Base-by-base conservation (phyloP, 1,140 invertebrate genomes). In the Orchestia grillus region DNA sequence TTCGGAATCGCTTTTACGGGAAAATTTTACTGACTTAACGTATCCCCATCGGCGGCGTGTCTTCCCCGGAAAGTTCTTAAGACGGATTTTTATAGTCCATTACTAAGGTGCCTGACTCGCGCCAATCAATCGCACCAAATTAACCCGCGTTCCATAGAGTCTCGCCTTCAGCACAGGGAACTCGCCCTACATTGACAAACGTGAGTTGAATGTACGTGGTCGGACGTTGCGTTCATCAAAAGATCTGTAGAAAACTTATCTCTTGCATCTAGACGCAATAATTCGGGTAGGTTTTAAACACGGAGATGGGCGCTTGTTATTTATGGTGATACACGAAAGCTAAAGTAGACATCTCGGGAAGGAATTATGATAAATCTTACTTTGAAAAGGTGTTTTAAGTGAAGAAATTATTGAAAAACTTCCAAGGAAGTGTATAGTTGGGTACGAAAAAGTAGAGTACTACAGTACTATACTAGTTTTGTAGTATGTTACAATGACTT, bases 81-180 rank as follows among this genome's bases (percentile, higher is more conserved):
- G 43, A 40, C 92, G 43, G 11, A 43, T 8, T 47, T 94, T 94
- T 94, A 94, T 94, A 44, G 92, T 40, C 44, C 92, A 45, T 47
- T 19, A 3, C 92, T 0, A 44, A 11, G 43, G 44, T 44, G 11
- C 92, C 19, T 47, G 47, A 47, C 44, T 42, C 36, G 36, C 19
- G 11, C 44, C 8, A 94, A 94, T 94, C 92, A 94, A 45, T 94
- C 92, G 47, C 44, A 94, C 40, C 43, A 47, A 90, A 94, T 16
- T 44, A 45, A 45, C 62, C 36, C 11, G 28, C 36, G 62, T 77
- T 1, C 36, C 36, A 19, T 23, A 36, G 62, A 19, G 28, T 23
- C 28, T 23, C 19, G 47, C 47, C 62, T 77, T 36, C 15, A 36
- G 62, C 11, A 8, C 62, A 19, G 62, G 1, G 47, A 53, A 53